These are phyloP conservation scores for Daubentonia madagascariensis DNA, from an alignment of 2,113 vertebrate genomes.

Conservation along the genomic window DNA sequence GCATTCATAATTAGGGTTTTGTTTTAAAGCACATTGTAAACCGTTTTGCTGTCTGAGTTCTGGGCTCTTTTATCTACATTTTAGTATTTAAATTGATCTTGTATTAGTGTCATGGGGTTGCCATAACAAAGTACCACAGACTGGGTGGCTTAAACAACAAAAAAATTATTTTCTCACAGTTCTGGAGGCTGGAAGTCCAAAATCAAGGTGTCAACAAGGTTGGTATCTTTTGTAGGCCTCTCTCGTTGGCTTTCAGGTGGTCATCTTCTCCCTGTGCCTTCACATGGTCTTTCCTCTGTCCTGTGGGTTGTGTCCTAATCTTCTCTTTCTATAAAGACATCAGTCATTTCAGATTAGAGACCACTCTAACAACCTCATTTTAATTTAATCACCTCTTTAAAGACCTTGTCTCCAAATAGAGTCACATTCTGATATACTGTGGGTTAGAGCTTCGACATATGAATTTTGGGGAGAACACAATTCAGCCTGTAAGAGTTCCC, in stretches of 20 bases:
- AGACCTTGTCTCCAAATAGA: neutral
- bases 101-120: neutral
- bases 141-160: neutral
- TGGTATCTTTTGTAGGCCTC: neutral
- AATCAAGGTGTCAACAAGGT: neutral
- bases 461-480: neutral
- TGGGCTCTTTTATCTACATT: neutral
- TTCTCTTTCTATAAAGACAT: neutral
- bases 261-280: neutral
- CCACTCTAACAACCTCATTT: neutral
- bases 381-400: neutral
- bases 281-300: neutral
- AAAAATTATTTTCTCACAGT: neutral
- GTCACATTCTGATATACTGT: neutral
- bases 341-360: neutral
- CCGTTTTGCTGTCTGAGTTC: slow-evolving; percentile 11
- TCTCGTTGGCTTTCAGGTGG: neutral
- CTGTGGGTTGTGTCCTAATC: neutral
- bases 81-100: neutral
- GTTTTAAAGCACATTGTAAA: slow-evolving; percentile 6
- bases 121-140: neutral
- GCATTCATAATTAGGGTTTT: neutral
- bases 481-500: neutral
- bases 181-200: neutral
- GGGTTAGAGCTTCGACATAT: neutral